A percentile compares a stretch with the other conserved stretches of the same genome.
phyloP scores from a whole-genome alignment of 2,888 invertebrate genomes.

The Bombyx huttoni region DNA sequence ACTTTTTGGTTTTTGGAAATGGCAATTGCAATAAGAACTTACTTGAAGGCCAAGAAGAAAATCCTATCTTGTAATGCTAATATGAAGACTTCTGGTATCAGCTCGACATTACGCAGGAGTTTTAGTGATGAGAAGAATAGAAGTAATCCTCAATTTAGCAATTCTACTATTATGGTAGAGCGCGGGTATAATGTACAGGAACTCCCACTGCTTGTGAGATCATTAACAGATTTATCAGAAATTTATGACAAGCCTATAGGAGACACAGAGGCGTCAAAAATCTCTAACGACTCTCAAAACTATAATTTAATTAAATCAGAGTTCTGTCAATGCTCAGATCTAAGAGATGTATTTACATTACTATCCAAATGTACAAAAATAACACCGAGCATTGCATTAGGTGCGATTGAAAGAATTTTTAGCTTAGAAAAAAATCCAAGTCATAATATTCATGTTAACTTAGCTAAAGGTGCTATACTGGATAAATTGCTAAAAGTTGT shows the following conservation, averaged over 20 bases:
- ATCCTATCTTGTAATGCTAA: slow-evolving; percentile 22
- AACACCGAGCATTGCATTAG: slow-evolving; percentile 62
- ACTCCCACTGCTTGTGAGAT: slow-evolving; percentile 75
- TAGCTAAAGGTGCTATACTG: slow-evolving; percentile 59
- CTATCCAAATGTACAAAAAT: slow-evolving; percentile 63
- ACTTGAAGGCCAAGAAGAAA: slow-evolving; percentile 38
- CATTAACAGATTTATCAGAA: slow-evolving; percentile 48
- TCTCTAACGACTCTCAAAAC: slow-evolving; percentile 31
- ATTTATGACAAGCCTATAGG: slow-evolving; percentile 24
- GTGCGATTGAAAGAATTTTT: slow-evolving; percentile 61
- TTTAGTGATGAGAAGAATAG: slow-evolving; percentile 40
- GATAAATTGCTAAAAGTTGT: slow-evolving; percentile 58
- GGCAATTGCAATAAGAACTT: slow-evolving; percentile 44
- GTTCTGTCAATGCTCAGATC: slow-evolving; percentile 51
- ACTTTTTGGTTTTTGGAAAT: slow-evolving; percentile 13
- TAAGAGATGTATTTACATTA: slow-evolving; percentile 56
- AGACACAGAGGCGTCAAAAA: slow-evolving; percentile 14
- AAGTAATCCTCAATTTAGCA: slow-evolving; percentile 38
- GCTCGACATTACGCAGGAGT: slow-evolving; percentile 18
- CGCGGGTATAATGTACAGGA: slow-evolving; percentile 78
- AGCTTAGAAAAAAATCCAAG: slow-evolving; percentile 46
- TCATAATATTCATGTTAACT: slow-evolving; percentile 32
- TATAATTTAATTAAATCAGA: slow-evolving; percentile 58
- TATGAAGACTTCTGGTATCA: slow-evolving; percentile 4
- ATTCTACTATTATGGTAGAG: slow-evolving; percentile 74